Conservation (phyloP, 2,797 vertebrate genomes). For the Tympanoctomys barrerae region DNA sequence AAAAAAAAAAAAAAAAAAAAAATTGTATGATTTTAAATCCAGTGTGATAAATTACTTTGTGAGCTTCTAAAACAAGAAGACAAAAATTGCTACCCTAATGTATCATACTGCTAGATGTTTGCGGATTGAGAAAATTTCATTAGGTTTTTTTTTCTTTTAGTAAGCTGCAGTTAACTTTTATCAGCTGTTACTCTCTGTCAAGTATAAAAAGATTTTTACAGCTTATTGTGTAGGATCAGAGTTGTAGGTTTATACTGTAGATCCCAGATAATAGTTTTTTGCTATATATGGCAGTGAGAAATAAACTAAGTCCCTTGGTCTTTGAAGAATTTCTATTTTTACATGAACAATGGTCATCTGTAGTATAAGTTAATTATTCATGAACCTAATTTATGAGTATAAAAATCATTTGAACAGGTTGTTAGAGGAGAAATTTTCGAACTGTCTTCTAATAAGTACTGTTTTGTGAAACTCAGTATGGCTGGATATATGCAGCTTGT, state of each 20-base stretch:
- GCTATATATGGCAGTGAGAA: background rate
- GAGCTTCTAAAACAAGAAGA: background rate
- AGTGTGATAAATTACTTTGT: background rate
- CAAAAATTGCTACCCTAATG: background rate
- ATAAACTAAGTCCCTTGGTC: background rate
- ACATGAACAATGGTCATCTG: constrained; percentile 3
- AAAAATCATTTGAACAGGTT: constrained; percentile 5
- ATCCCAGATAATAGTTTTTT: background rate
- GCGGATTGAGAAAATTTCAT: background rate
- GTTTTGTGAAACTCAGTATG: background rate
- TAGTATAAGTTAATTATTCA: constrained; percentile 29
- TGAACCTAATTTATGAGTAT: constrained; percentile 33
- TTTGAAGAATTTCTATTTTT: constrained; percentile 45
- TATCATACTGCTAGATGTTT: constrained; percentile 19
- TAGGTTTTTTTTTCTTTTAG: background rate
- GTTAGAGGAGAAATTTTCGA: constrained; percentile 26
- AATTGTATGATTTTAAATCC: background rate
- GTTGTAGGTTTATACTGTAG: background rate
- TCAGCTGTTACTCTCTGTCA: background rate
- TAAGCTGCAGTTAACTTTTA: constrained; percentile 32
- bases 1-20: background rate
- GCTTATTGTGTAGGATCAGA: background rate
- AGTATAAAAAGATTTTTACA: constrained; percentile 42
- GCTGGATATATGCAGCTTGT: background rate
- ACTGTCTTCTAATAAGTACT: background rate